Base-by-base conservation (phyloP, 2,113 vertebrate species). In the Circaetus gallicus region DNA sequence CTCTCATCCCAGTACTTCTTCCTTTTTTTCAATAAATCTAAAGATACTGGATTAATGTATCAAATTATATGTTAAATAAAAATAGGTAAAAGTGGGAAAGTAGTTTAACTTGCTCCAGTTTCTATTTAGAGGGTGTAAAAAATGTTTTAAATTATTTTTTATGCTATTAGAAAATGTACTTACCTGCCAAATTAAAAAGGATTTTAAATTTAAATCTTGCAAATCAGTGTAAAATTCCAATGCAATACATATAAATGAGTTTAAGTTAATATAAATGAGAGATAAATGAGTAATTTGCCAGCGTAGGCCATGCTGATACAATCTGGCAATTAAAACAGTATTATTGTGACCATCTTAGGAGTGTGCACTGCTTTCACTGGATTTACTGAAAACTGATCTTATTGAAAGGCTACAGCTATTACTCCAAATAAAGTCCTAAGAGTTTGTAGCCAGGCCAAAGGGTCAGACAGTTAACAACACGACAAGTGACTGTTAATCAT, bases 401-500 rank as follows among this genome's bases (percentile, higher is more conserved):
- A 10, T 2, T 29, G n/a, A 43, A 78, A 70, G 24, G 34, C 49
- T 73, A 22, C 55, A 36, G 49, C 50, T 85, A 2, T 49, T 49
- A 70, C 32, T 67, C 31, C 50, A 72, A 63, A 55, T 34, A 38
- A 72, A 69, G 18, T 16, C 36, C 3, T 24, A 10, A 22, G 38
- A 42, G 18, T 36, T 9, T 66, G 53, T 19, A 74, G 87, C 45
- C 49, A 49, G 31, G 34, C 18, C 28, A 52, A 28, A 86, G 43
- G 34, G 10, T 82, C 56, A 47, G 26, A 14, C 34, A 11, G 11
- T 36, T 73, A 78, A 26, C 29, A 74, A 15, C 13, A 17, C 0
- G 1, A 42, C 0, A 3, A 71, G n/a, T 14, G 7, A 22, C 19
- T 5, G 13, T 43, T 55, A 34, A 31, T 8, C 31, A 7, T 7